Evolutionary conservation across 1,140 invertebrate genomes (phyloP), one percentile per base, ranked within the genome.

Genomic region (Drosophila setifemur): DNA sequence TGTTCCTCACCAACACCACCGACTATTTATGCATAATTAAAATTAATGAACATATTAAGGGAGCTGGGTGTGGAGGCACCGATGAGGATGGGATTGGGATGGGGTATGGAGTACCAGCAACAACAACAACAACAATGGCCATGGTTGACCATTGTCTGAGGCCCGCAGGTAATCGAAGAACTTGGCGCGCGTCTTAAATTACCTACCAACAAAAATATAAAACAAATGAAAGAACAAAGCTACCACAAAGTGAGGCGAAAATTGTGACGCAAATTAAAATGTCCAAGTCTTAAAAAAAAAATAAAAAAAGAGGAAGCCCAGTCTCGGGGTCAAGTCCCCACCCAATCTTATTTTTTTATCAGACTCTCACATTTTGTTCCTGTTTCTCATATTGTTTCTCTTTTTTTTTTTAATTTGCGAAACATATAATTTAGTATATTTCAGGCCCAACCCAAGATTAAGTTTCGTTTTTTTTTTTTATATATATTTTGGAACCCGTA

Each of bases 31-130:
- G 73, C 73, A 82, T 82, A 82, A 82, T 82, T 82, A 58, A 83
- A 83, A 83, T 82, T 82, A 82, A 82, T 82, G 78, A 83, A 83
- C 77, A 77, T 76, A 73, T 81, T 82, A 82, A 66, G 52, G 52
- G 37, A 33, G 11, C 47, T 19, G 50, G 58, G 58, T 23, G 52
- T 63, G 53, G 60, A 21, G 2, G 4, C 14, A 16, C 7, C 1
- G 49, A 25, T 21, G 7, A 2, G 3, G 2, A 6, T 2, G 7
- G 19, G 14, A 16, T 8, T 3, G 14, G 6, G 43, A 4, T 37
- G 53, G 29, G 26, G 48, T n/a, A n/a, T n/a, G 29, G 26, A 12
- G 14, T 16, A 5, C 12, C 31, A 19, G 3, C 5, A 23, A 26
- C n/a, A 19, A 12, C 18, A 19, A 52, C 25, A 16, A 47, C 66